A percentile compares a stretch with the other conserved stretches of the same genome.
Conservation (phyloP, 2,797 vertebrate genomes). For the Argya squamiceps region DNA sequence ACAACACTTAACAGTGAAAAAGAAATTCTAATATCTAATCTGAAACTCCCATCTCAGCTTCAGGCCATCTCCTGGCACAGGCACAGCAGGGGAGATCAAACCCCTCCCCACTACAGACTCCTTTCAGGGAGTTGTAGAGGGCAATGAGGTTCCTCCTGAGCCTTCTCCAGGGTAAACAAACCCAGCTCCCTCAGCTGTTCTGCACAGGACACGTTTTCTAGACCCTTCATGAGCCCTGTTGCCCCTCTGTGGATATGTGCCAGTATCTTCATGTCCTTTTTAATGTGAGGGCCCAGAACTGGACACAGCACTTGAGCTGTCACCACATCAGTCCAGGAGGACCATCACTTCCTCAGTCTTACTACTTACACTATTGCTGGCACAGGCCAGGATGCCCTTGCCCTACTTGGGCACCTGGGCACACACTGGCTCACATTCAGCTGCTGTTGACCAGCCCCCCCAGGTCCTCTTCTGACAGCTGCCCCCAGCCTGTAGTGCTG, state of each 20-base stretch:
- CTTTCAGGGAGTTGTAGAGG: not conserved
- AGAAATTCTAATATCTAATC: too few species aligned
- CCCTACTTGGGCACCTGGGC: not conserved
- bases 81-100: not conserved
- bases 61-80: not conserved
- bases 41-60: not conserved
- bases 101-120: not conserved
- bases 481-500: not conserved
- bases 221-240: not conserved
- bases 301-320: not conserved
- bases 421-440: not conserved
- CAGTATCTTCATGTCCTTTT: not conserved
- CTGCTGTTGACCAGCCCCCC: not conserved
- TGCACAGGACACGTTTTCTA: not conserved
- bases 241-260: too few species aligned
- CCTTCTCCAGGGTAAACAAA: not conserved
- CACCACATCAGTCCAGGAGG: too few species aligned
- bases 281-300: not conserved
- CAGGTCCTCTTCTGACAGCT: not conserved
- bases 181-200: not conserved
- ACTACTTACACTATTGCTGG: not conserved
- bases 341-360: not conserved
- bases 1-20: not conserved
- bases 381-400: rapidly evolving
- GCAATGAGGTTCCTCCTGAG: not conserved